Percentiles rank a stretch among this genome's conserved stretches.
These are phyloP conservation scores for Acholoe squamosa DNA, from an alignment of 2,888 invertebrate genomes.

Conservation along the genomic window DNA sequence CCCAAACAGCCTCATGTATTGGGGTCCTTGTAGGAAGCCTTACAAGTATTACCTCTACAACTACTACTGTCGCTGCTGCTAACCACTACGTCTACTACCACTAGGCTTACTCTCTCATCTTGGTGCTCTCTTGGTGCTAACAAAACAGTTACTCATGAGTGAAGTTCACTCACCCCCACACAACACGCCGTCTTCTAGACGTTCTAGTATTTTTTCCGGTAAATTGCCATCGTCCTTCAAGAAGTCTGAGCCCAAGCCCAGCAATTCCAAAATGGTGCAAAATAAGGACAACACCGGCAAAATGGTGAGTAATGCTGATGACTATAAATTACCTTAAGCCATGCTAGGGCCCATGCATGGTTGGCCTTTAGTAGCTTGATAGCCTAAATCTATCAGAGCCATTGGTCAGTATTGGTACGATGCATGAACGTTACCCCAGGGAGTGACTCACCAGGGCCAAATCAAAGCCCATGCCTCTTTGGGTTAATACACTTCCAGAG, in stretches of 20 bases:
- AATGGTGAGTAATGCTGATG: background rate
- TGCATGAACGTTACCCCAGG: no score
- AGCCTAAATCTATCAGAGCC: no score
- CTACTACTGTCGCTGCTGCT: background rate
- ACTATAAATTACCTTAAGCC: no score
- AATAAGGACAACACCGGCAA: slow-evolving; percentile 36
- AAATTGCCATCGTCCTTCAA: background rate
- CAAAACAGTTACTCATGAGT: background rate
- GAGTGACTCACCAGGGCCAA: no score
- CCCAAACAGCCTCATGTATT: no score
- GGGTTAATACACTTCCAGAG: no score
- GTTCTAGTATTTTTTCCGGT: background rate
- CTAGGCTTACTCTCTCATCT: background rate
- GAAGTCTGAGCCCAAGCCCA: slow-evolving; percentile 2
- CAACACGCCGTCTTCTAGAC: background rate
- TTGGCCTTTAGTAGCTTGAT: no score
- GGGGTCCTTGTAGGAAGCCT: no score
- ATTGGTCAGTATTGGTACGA: no score
- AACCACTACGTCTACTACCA: slow-evolving; percentile 10
- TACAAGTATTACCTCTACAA: background rate
- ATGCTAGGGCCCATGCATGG: no score
- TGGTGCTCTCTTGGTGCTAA: background rate
- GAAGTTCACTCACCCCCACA: background rate
- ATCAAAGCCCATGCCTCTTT: no score
- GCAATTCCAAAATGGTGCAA: slow-evolving; percentile 5